These are phyloP conservation scores for Sicus ferrugineus DNA, from an alignment of 2,888 invertebrate genomes.

Conservation along the genomic window DNA sequence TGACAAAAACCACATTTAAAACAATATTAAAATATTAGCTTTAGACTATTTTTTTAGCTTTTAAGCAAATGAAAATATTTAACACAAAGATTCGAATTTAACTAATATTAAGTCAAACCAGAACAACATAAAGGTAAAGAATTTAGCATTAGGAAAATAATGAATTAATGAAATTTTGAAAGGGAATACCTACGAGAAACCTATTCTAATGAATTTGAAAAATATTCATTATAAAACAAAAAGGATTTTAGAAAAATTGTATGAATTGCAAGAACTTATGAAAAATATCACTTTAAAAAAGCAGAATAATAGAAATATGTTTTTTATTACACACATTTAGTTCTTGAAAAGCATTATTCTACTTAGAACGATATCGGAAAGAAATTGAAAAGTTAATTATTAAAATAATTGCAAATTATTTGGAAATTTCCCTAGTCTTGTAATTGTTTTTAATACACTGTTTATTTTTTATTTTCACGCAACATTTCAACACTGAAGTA, in stretches of 20 bases:
- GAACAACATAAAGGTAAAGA: slow-evolving; percentile 33
- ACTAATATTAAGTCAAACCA: slow-evolving; percentile 57
- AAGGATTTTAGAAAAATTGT: slow-evolving; percentile 26
- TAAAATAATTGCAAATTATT: slow-evolving; percentile 12
- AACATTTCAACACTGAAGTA: slow-evolving; percentile 9
- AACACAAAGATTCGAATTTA: slow-evolving; percentile 64
- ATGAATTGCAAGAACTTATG: slow-evolving; percentile 16
- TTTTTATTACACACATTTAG: slow-evolving; percentile 3
- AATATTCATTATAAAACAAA: slow-evolving; percentile 34
- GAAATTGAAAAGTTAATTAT: slow-evolving; percentile 2
- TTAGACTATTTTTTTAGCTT: slow-evolving; percentile 44
- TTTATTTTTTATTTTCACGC: no score
- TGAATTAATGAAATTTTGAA: slow-evolving; percentile 37
- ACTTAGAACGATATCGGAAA: neutral
- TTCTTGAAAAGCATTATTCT: neutral
- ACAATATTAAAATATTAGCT: slow-evolving; percentile 25
- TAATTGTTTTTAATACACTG: neutral
- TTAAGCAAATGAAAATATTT: slow-evolving; percentile 49
- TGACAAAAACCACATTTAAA: neutral
- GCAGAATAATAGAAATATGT: neutral
- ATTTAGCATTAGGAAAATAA: slow-evolving; percentile 33
- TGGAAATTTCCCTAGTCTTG: slow-evolving; percentile 1
- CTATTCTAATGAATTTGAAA: slow-evolving; percentile 15
- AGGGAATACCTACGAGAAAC: slow-evolving; percentile 42
- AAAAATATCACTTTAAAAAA: slow-evolving; percentile 19